Evolutionary conservation across 2,113 vertebrate genomes (phyloP).

Genomic region (Haemorhous mexicanus): DNA sequence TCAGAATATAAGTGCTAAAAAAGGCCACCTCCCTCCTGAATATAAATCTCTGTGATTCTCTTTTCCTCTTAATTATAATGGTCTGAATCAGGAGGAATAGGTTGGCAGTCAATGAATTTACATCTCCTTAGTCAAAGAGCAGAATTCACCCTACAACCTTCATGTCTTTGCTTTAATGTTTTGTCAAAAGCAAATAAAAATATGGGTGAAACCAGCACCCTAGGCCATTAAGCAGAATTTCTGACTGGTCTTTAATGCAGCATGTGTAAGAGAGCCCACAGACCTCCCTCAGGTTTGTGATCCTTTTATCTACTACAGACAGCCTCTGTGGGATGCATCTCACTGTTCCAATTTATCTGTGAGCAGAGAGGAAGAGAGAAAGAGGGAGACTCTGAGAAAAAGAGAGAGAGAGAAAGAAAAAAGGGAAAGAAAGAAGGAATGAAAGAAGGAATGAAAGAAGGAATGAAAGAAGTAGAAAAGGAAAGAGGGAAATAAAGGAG

Average conservation of each 20-base stretch:
- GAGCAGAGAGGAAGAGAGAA: neutral
- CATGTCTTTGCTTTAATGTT: neutral
- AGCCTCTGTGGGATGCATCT: neutral
- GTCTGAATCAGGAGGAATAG: neutral
- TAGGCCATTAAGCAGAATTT: neutral
- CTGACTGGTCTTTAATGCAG: neutral
- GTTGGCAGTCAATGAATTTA: neutral
- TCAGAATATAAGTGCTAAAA: constrained; percentile 22
- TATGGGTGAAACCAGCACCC: neutral
- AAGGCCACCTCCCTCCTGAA: constrained; percentile 25
- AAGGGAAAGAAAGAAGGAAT: rapidly evolving
- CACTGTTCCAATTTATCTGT: neutral
- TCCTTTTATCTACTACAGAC: neutral
- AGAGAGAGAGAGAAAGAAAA: rapidly evolving
- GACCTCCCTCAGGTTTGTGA: neutral
- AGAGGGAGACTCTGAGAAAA: neutral
- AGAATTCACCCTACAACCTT: neutral
- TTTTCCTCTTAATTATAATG: constrained; percentile 17
- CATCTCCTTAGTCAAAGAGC: neutral
- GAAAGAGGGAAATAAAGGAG: neutral
- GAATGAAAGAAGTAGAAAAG: too few species aligned
- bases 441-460: rapidly evolving
- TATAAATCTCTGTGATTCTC: constrained; percentile 27
- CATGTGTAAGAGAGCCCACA: neutral
- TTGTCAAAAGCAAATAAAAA: constrained; percentile 36